Conservation (phyloP, 2,797 vertebrate species). For the Schizothorax lantsangensis region DNA sequence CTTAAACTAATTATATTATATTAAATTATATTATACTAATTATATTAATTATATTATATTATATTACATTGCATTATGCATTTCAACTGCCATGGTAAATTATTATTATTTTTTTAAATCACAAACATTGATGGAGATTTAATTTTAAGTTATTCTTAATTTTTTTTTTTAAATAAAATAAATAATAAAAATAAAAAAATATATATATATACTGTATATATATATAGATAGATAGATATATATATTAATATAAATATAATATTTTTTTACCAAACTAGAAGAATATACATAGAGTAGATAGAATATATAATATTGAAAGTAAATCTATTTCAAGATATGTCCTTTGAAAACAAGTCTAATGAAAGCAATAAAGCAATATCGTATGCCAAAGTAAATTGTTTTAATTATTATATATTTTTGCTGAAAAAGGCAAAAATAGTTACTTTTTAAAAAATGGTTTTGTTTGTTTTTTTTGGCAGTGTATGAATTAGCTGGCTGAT, state of each 20-base stretch:
- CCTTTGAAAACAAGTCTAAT: not conserved
- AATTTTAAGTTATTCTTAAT: not conserved
- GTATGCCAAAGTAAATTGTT: not conserved
- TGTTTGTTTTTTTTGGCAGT: not conserved
- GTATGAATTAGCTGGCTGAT: not conserved
- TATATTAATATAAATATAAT: too few relatives aligned
- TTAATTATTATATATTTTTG: too few relatives aligned
- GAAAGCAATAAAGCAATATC: not conserved
- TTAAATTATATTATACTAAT: not conserved
- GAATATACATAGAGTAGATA: too few relatives aligned
- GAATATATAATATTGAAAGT: not conserved
- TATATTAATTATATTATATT: not conserved
- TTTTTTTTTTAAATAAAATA: not conserved
- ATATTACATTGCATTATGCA: not conserved
- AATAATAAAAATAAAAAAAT: too few relatives aligned
- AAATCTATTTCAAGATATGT: not conserved
- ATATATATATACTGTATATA: not conserved
- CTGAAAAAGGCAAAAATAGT: not conserved
- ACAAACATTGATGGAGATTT: not conserved
- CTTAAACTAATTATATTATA: not conserved
- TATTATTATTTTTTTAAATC: not conserved
- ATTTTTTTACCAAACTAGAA: too few relatives aligned
- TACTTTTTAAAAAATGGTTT: too few relatives aligned
- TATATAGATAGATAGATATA: too few relatives aligned
- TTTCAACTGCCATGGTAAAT: not conserved